Percentiles rank a stretch among this genome's conserved stretches.
Evolutionary conservation across 2,888 invertebrate species (phyloP).

Genomic region (Hyposoter dolosus): DNA sequence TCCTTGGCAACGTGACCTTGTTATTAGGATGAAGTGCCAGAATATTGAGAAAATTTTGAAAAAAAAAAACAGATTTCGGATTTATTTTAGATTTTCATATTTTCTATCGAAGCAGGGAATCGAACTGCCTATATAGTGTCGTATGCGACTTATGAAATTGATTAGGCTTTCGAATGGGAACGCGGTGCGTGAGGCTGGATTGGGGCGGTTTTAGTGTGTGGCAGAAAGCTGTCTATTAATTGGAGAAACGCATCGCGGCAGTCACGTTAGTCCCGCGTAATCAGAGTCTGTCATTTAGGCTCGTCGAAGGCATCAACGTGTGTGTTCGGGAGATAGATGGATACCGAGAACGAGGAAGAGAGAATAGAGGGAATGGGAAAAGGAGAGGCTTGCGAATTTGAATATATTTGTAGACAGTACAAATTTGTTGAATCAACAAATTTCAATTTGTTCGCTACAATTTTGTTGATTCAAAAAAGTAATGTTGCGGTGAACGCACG

Average conservation of each 20-base stretch:
- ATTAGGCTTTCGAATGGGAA: conserved; percentile 62
- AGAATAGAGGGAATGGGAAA: neutral
- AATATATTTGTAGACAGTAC: neutral
- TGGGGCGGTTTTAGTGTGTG: conserved; percentile 11
- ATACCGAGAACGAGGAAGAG: neutral
- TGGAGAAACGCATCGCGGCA: conserved; percentile 64
- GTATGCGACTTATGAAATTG: conserved; percentile 67
- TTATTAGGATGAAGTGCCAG: too few species aligned
- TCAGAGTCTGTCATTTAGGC: conserved; percentile 68
- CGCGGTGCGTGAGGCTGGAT: conserved; percentile 19
- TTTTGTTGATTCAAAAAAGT: too few species aligned
- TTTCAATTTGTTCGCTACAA: too few species aligned
- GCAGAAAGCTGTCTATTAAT: conserved; percentile 38
- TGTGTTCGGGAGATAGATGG: conserved; percentile 33
- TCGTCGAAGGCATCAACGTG: conserved; percentile 66
- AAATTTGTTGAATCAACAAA: too few species aligned
- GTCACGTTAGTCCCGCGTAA: conserved; percentile 64
- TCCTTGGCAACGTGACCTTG: too few species aligned
- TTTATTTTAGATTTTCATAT: too few species aligned
- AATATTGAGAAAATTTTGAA: too few species aligned
- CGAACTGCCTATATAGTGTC: conserved; percentile 39
- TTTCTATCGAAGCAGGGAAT: too few species aligned
- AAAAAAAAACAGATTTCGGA: too few species aligned
- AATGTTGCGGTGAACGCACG: too few species aligned
- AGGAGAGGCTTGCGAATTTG: conserved; percentile 1